A percentile compares a stretch with the other conserved stretches of the same genome.
Evolutionary conservation across 2,113 vertebrate species (phyloP).

Genomic region (Syrrhaptes paradoxus): DNA sequence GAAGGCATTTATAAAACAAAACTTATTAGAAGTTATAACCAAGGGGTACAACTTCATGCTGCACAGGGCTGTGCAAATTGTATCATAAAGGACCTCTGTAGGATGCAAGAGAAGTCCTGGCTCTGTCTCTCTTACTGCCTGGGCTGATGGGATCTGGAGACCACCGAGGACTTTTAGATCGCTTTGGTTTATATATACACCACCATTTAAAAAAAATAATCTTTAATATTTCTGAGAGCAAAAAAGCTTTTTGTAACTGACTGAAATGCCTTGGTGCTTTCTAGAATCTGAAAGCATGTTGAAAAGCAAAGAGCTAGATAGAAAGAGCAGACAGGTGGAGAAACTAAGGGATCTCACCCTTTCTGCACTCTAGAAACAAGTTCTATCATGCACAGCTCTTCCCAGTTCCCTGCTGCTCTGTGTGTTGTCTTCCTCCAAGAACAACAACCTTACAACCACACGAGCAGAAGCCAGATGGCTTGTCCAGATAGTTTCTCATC

Average conservation of each 20-base stretch:
- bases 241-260: not conserved
- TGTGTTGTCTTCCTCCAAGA: not conserved
- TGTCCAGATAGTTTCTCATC: not conserved
- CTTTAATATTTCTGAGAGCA: not conserved
- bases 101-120: not conserved
- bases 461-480: not conserved
- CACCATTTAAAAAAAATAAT: not conserved
- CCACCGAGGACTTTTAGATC: not conserved
- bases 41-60: not conserved
- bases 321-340: not conserved
- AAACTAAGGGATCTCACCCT: not conserved
- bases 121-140: not conserved
- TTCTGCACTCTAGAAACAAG: not conserved
- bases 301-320: not conserved
- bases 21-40: not conserved
- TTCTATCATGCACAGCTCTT: not conserved
- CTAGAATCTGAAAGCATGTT: not conserved
- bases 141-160: not conserved
- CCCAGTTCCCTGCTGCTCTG: not conserved
- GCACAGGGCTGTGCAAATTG: not conserved
- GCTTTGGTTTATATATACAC: not conserved
- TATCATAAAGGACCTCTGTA: not conserved
- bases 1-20: not conserved
- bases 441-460: not conserved
- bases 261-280: not conserved